phyloP scores from a whole-genome alignment of 2,888 invertebrate genomes.

The Bombylius discolor region DNA sequence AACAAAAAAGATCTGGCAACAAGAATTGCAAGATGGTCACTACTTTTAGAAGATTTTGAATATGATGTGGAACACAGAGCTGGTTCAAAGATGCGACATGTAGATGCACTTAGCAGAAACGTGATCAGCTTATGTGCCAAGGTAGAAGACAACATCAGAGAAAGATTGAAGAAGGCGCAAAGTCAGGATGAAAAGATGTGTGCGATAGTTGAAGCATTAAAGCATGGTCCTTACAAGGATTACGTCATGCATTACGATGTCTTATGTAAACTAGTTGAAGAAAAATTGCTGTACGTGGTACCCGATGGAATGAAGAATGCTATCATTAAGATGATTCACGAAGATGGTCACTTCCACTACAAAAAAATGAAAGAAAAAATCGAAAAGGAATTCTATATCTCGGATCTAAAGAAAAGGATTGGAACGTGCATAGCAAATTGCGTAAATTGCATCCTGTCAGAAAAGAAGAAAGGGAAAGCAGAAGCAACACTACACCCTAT shows the following conservation, averaged over 20 bases:
- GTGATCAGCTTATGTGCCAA: constrained; percentile 7
- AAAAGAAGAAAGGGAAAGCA: constrained; percentile 22
- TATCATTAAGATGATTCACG: background rate
- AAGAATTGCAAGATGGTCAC: constrained; percentile 13
- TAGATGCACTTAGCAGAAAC: constrained; percentile 16
- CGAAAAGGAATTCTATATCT: background rate
- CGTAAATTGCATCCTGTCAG: constrained; percentile 9
- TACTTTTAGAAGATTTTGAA: constrained; percentile 17
- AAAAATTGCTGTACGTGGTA: constrained; percentile 7
- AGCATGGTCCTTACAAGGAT: background rate
- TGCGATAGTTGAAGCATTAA: background rate
- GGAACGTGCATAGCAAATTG: background rate
- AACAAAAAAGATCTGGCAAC: constrained; percentile 12
- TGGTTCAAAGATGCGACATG: constrained; percentile 15
- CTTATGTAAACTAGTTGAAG: background rate
- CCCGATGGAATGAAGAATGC: background rate
- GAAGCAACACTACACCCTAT: constrained; percentile 23
- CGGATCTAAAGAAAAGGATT: background rate
- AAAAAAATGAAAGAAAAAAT: constrained; percentile 2
- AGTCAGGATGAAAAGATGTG: constrained; percentile 5
- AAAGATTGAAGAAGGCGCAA: constrained; percentile 2
- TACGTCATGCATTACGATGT: background rate
- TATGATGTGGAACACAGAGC: constrained; percentile 16
- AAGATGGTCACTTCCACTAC: background rate
- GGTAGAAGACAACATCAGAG: background rate